Evolutionary conservation across 2,113 vertebrate species (phyloP).

Genomic region (Crotalus horridus): DNA sequence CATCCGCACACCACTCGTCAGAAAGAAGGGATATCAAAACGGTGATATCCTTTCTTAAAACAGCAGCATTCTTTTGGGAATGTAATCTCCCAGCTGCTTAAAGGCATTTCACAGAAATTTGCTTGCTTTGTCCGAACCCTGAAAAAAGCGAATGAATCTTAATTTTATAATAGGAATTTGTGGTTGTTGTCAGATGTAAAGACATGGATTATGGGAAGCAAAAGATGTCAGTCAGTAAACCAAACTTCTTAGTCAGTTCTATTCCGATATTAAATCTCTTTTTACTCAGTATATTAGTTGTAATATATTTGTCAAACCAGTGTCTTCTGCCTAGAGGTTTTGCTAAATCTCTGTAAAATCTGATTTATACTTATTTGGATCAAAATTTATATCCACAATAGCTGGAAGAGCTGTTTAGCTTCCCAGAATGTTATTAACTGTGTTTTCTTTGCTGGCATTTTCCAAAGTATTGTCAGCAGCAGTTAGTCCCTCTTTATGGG

Average conservation of each 20-base stretch:
- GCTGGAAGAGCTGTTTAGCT: constrained; percentile 44
- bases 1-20: background rate
- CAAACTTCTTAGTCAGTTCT: constrained; percentile 50
- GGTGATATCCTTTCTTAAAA: constrained; percentile 25
- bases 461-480: constrained; percentile 39
- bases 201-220: constrained; percentile 47
- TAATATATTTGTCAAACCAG: constrained; percentile 59
- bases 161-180: constrained; percentile 60
- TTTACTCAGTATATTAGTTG: constrained; percentile 49
- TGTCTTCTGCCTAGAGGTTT: constrained; percentile 55
- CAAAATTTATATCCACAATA: constrained; percentile 17
- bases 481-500: constrained; percentile 1
- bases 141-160: constrained; percentile 59
- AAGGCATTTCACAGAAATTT: constrained; percentile 47
- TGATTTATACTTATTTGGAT: constrained; percentile 50
- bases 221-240: constrained; percentile 55
- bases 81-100: constrained; percentile 27
- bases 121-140: constrained; percentile 49
- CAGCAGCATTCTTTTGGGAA: constrained; percentile 20
- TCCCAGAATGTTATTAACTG: constrained; percentile 26
- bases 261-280: constrained; percentile 59
- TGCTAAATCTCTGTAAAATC: constrained; percentile 59
- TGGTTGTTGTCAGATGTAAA: constrained; percentile 51
- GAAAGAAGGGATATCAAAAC: constrained; percentile 25
- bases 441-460: constrained; percentile 37